These are phyloP conservation scores for Synergus itoensis DNA, from an alignment of 2,888 invertebrate genomes.

Conservation along the genomic window DNA sequence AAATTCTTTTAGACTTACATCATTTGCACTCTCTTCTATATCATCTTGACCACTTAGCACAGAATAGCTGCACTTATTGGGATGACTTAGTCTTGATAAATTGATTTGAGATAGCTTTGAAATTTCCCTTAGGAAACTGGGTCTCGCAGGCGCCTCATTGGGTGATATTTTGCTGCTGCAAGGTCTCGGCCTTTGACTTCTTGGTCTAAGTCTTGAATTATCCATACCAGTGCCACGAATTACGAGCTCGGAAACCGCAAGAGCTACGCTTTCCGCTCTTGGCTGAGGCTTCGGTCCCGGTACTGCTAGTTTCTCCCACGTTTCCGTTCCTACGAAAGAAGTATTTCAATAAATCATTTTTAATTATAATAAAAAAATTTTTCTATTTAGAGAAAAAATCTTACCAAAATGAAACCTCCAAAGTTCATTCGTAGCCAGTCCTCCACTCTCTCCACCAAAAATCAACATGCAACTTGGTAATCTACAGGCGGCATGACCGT, in stretches of 20 bases:
- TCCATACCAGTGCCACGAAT: slow-evolving; percentile 75
- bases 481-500: slow-evolving; percentile 89
- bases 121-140: slow-evolving; percentile 83
- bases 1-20: slow-evolving; percentile 59
- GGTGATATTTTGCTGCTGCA: slow-evolving; percentile 76
- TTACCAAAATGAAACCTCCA: slow-evolving; percentile 92
- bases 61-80: slow-evolving; percentile 85
- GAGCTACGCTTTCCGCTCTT: slow-evolving; percentile 84
- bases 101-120: slow-evolving; percentile 86
- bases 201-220: slow-evolving; percentile 64
- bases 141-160: slow-evolving; percentile 75
- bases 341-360: slow-evolving; percentile 1
- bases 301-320: slow-evolving; percentile 86
- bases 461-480: slow-evolving; percentile 88
- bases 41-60: slow-evolving; percentile 83
- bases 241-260: slow-evolving; percentile 82
- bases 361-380: background rate
- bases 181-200: slow-evolving; percentile 71
- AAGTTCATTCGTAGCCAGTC: slow-evolving; percentile 86
- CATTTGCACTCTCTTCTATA: slow-evolving; percentile 82
- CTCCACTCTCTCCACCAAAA: slow-evolving; percentile 88
- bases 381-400: slow-evolving; percentile 50
- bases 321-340: slow-evolving; percentile 81
- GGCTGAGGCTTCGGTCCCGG: slow-evolving; percentile 83
- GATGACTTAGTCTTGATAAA: slow-evolving; percentile 82